Evolutionary conservation across 37 sponge, comb jelly and placozoan species (phyloP).

Genomic region (Hexactinellida sp.): DNA sequence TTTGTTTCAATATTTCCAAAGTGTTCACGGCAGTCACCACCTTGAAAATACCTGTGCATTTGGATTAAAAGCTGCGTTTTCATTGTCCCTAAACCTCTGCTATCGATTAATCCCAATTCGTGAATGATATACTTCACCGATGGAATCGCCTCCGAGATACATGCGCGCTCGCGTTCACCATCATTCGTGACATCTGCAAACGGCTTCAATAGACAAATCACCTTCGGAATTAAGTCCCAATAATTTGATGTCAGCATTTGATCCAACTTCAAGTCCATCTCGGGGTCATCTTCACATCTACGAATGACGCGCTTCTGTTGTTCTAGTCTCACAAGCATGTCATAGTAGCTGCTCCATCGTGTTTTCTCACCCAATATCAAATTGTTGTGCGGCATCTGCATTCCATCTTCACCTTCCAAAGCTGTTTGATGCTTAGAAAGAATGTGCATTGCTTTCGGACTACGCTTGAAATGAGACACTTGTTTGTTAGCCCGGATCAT

Average conservation of each 20-base stretch:
- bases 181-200: not conserved
- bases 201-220: not conserved
- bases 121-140: not conserved
- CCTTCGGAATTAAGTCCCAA: not conserved
- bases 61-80: not conserved
- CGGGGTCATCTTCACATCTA: not conserved
- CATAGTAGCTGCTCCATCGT: not conserved
- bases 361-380: not conserved
- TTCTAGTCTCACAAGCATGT: not conserved
- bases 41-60: not conserved
- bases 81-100: not conserved
- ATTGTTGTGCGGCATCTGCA: not conserved
- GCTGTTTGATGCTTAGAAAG: not conserved
- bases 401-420: not conserved
- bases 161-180: not conserved
- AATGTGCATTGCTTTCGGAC: constrained; percentile 6
- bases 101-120: not conserved
- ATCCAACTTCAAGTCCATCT: not conserved
- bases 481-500: not conserved
- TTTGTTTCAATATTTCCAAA: not conserved
- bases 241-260: not conserved
- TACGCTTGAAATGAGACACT: constrained; percentile 4
- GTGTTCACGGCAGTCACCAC: not conserved
- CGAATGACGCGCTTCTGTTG: not conserved
- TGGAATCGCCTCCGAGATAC: not conserved